These are phyloP conservation scores for Oscarella lobularis DNA, from an alignment of 37 sponge, comb jelly and placozoan species.

Conservation along the genomic window DNA sequence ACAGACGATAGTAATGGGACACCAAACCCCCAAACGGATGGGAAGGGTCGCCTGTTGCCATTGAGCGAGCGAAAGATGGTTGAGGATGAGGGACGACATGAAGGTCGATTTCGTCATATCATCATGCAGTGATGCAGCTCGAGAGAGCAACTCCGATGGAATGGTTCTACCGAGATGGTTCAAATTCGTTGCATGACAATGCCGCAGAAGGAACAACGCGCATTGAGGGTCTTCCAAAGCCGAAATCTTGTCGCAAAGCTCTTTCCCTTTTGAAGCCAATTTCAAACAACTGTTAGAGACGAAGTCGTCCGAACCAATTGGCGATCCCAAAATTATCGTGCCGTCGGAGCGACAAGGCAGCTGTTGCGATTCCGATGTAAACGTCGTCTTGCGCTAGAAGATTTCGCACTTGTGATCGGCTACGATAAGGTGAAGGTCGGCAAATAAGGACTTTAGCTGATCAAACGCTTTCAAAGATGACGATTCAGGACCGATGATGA, in stretches of 20 bases:
- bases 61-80: not conserved
- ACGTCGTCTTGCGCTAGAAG: not conserved
- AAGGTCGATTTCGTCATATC: not conserved
- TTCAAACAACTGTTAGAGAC: not conserved
- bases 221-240: not conserved
- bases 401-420: not conserved
- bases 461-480: not conserved
- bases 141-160: not conserved
- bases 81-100: not conserved
- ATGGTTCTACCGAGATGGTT: not conserved
- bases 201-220: not conserved
- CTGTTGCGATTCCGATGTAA: not conserved
- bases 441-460: not conserved
- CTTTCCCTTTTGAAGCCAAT: not conserved
- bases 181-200: not conserved
- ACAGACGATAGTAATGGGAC: no score
- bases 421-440: not conserved
- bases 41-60: not conserved
- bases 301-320: not conserved
- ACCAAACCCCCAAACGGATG: not conserved
- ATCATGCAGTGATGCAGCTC: not conserved
- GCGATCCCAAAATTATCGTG: not conserved
- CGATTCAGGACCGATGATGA: not conserved
- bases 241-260: not conserved
- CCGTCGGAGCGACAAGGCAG: not conserved